phyloP scores from a whole-genome alignment of 2,888 invertebrate species.

The Aradus depressus region DNA sequence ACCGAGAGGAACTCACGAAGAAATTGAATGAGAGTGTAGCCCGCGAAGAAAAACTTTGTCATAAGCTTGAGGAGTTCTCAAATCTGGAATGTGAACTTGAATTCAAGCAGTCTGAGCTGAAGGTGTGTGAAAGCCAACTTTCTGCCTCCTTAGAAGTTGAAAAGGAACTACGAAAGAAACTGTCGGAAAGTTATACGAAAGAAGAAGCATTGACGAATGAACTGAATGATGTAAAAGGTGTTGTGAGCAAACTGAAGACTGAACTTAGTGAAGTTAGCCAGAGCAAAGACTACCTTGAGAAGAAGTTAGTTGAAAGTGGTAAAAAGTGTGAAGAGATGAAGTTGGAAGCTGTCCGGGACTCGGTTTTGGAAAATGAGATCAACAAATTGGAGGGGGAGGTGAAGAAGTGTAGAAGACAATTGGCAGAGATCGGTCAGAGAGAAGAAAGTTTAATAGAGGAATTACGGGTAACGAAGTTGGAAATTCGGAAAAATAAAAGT shows the following conservation, averaged over 20 bases:
- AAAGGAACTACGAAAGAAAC: neutral
- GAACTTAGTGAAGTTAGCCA: slow-evolving; percentile 4
- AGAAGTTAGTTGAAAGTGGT: slow-evolving; percentile 4
- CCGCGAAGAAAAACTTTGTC: slow-evolving; percentile 5
- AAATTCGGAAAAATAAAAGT: too few relatives aligned
- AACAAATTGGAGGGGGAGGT: neutral
- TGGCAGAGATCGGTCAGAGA: slow-evolving; percentile 6
- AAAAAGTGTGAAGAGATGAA: neutral
- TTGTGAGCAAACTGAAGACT: slow-evolving; percentile 7
- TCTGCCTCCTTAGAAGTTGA: too few relatives aligned
- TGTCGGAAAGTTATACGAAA: neutral
- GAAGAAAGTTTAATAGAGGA: neutral
- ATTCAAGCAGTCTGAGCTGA: too few relatives aligned
- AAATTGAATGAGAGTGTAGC: neutral
- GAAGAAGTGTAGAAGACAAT: slow-evolving; percentile 8
- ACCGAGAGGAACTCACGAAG: neutral
- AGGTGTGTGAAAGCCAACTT: too few relatives aligned
- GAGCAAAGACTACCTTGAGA: slow-evolving; percentile 3
- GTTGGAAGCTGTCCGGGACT: neutral
- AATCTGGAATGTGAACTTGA: too few relatives aligned
- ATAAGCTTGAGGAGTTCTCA: slow-evolving; percentile 8
- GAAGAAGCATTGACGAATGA: neutral
- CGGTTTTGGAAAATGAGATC: neutral
- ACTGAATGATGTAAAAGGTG: slow-evolving; percentile 14
- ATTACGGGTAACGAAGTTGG: neutral